These are phyloP conservation scores for Takifugu flavidus DNA, from an alignment of 2,113 vertebrate species.

Conservation along the genomic window DNA sequence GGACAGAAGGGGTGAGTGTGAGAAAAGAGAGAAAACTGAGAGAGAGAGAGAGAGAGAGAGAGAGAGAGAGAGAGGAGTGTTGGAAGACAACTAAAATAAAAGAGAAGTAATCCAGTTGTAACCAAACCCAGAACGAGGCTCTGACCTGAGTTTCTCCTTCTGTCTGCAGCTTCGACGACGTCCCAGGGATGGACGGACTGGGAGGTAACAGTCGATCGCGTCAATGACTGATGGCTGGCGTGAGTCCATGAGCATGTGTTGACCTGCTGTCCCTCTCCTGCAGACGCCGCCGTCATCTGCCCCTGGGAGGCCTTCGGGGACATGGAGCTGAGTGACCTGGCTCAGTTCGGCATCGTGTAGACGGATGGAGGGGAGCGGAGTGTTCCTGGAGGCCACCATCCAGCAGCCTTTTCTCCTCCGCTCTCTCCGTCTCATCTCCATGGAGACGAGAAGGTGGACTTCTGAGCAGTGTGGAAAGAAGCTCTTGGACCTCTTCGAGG, in stretches of 20 bases:
- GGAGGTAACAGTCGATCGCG: conserved; percentile 78
- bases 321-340: conserved; percentile 85
- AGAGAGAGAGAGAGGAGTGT: neutral
- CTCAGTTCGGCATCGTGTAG: conserved; percentile 85
- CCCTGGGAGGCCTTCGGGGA: conserved; percentile 90
- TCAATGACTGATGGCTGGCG: neutral
- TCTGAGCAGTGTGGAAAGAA: conserved; percentile 2
- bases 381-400: no score
- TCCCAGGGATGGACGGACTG: conserved; percentile 84
- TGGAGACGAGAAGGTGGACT: neutral
- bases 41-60: neutral
- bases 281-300: conserved; percentile 73
- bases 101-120: no score
- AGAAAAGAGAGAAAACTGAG: neutral
- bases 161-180: conserved; percentile 76
- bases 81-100: no score
- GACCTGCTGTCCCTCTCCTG: neutral
- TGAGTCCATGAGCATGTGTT: no score
- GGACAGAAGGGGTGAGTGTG: conserved; percentile 81
- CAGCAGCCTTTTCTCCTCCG: neutral
- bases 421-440: neutral
- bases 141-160: neutral
- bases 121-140: neutral
- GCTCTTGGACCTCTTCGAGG: conserved; percentile 17
- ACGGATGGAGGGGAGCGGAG: conserved; percentile 6